These are phyloP conservation scores for Eumerus sabulonum DNA, from an alignment of 2,888 invertebrate species.

Conservation along the genomic window DNA sequence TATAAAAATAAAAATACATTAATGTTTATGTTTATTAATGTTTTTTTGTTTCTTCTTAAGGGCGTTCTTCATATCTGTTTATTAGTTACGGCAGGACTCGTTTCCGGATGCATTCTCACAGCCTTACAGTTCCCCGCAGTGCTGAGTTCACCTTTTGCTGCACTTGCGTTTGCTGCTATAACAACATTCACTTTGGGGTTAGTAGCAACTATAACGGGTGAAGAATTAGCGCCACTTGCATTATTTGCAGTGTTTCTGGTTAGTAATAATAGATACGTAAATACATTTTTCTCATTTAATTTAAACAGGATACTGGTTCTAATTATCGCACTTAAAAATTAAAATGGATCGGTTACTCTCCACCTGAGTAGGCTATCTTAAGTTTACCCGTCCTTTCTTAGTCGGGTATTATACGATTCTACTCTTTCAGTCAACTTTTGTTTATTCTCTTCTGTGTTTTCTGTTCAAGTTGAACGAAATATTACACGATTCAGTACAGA, in stretches of 20 bases:
- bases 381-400: too few relatives aligned
- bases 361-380: too few relatives aligned
- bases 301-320: too few relatives aligned
- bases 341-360: too few relatives aligned
- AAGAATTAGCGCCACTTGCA: conserved; percentile 80
- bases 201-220: conserved; percentile 77
- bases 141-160: conserved; percentile 78
- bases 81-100: conserved; percentile 74
- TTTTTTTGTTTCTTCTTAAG: conserved; percentile 71
- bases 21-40: conserved; percentile 2
- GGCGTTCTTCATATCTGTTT: conserved; percentile 74
- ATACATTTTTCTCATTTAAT: too few relatives aligned
- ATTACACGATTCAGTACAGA: too few relatives aligned
- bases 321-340: too few relatives aligned
- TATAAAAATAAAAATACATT: conserved; percentile 9
- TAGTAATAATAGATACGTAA: too few relatives aligned
- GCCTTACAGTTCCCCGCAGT: conserved; percentile 79
- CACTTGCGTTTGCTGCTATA: conserved; percentile 77
- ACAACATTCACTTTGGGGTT: conserved; percentile 78
- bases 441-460: too few relatives aligned
- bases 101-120: conserved; percentile 77
- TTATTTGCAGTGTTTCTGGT: conserved; percentile 88
- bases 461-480: too few relatives aligned
- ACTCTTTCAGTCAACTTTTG: too few relatives aligned
- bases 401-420: too few relatives aligned